Percentiles rank a stretch among this genome's conserved stretches.
These are phyloP conservation scores for Tachina lurida DNA, from an alignment of 2,888 invertebrate species.

Conservation along the genomic window DNA sequence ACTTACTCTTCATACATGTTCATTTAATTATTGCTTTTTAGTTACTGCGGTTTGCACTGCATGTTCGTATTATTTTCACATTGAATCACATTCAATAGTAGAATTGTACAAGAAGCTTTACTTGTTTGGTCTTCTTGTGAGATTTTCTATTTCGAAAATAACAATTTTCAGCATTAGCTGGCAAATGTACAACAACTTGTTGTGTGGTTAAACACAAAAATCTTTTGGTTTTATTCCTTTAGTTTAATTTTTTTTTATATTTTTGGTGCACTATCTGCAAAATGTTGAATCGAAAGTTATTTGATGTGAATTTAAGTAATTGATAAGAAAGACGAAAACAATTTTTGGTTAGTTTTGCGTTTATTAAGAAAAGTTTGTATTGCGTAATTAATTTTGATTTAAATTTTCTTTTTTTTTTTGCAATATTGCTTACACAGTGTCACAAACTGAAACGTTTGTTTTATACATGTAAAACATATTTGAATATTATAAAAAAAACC, in stretches of 20 bases:
- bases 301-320: constrained; percentile 64
- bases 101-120: constrained; percentile 19
- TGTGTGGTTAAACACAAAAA: constrained; percentile 73
- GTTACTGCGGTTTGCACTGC: constrained; percentile 54
- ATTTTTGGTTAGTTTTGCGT: constrained; percentile 57
- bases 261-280: constrained; percentile 29
- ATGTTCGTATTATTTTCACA: constrained; percentile 51
- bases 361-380: constrained; percentile 47
- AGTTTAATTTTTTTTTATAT: neutral
- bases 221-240: constrained; percentile 68
- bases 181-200: constrained; percentile 75
- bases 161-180: constrained; percentile 70
- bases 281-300: constrained; percentile 66
- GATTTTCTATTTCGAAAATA: constrained; percentile 35
- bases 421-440: too few species aligned
- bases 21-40: constrained; percentile 57
- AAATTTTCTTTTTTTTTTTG: neutral
- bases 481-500: too few species aligned
- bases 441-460: neutral
- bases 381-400: constrained; percentile 31
- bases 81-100: constrained; percentile 46
- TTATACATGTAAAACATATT: too few species aligned
- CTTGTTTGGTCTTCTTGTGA: constrained; percentile 59
- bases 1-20: constrained; percentile 12
- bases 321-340: constrained; percentile 52